Conservation (phyloP, 2,797 vertebrate species). For the Sciurus vulgaris region DNA sequence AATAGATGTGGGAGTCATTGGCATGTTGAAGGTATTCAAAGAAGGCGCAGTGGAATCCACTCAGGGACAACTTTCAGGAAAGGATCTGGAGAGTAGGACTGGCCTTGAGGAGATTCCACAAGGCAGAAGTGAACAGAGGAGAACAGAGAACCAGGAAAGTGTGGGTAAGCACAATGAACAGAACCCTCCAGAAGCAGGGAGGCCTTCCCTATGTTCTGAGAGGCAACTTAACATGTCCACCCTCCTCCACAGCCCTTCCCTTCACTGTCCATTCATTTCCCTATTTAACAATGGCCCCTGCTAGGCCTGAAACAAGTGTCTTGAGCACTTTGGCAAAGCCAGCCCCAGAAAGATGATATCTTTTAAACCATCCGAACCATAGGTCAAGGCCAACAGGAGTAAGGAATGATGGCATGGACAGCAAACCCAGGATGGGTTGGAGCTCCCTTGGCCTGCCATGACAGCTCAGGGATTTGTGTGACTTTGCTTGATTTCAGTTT, state of each 20-base stretch:
- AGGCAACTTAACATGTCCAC: not conserved
- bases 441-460: not conserved
- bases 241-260: not conserved
- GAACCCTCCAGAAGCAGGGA: not conserved
- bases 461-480: not conserved
- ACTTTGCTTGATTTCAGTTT: not conserved
- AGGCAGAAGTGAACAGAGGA: not conserved
- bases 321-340: not conserved
- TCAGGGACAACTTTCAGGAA: not conserved
- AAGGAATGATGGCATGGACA: not conserved
- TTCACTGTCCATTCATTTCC: not conserved
- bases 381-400: not conserved
- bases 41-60: not conserved
- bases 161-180: fast-evolving
- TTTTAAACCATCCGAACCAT: not conserved
- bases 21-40: not conserved
- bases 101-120: not conserved
- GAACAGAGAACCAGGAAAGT: not conserved
- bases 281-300: not conserved
- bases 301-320: not conserved
- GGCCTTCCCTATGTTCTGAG: not conserved
- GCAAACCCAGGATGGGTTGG: not conserved
- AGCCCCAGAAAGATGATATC: not conserved
- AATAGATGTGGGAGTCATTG: not conserved
- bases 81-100: not conserved